Evolutionary conservation across 2,113 vertebrate genomes (phyloP).

Genomic region (Etheostoma spectabile): DNA sequence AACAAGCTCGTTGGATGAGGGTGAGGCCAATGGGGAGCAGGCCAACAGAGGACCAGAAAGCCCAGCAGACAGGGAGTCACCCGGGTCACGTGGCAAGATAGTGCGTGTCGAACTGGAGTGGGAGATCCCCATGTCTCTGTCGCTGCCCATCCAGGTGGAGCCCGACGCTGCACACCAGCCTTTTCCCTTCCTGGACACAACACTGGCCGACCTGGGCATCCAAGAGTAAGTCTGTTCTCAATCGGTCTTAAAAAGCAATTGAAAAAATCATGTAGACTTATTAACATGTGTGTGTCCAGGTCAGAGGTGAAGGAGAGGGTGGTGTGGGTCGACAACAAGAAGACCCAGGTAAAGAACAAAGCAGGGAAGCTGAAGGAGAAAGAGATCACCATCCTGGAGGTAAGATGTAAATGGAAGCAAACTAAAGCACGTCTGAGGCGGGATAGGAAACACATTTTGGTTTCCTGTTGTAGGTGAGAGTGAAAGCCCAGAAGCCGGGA

Average conservation of each 20-base stretch:
- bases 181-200: constrained; percentile 83
- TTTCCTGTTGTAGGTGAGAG: constrained; percentile 67
- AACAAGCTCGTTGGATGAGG: constrained; percentile 42
- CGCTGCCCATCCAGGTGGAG: constrained; percentile 78
- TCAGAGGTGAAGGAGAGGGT: constrained; percentile 83
- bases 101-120: constrained; percentile 68
- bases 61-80: neutral
- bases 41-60: neutral
- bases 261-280: neutral
- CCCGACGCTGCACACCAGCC: constrained; percentile 61
- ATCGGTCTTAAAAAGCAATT: neutral
- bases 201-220: constrained; percentile 82
- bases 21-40: constrained; percentile 10
- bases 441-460: no score
- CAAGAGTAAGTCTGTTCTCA: constrained; percentile 74
- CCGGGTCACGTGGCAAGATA: neutral
- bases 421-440: neutral
- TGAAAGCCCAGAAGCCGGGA: constrained; percentile 82
- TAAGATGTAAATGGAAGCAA: neutral
- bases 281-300: constrained; percentile 52
- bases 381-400: constrained; percentile 82
- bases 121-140: constrained; percentile 77
- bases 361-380: constrained; percentile 84
- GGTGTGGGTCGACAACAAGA: constrained; percentile 84
- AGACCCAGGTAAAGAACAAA: constrained; percentile 81